Evolutionary conservation across 1,140 invertebrate genomes (phyloP), one percentile per base, ranked within the genome.

Genomic region (Rhagoletis zephyria): DNA sequence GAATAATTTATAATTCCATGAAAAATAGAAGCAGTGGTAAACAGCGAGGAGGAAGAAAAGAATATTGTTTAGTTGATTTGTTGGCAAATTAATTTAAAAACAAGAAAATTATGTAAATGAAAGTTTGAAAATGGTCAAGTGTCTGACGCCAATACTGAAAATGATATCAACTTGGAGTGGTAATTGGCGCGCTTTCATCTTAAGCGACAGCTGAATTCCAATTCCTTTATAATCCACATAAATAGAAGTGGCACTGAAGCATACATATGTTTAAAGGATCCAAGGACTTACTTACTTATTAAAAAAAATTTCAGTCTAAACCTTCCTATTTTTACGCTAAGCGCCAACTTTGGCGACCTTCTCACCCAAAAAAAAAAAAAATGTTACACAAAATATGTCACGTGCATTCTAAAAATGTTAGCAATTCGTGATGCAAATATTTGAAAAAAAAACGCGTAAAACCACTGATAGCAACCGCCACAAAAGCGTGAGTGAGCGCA

Each of bases 1-100:
- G 74, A 81, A 81, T 81, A 59, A 81, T 56, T 81, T 19, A 81
- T n/a, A 81, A 56, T 56, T 81, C 45, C 42, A 59, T 19, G 56
- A 56, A 6, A n/a, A 48, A 42, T 16, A 14, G n/a, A 51, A 9
- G 45, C 1, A n/a, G n/a, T 67, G 9, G 64, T 9, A 10, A 67
- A 30, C n/a, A 6, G 4, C 4, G 3, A 45, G 1, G n/a, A 30
- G n/a, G 48, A 16, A 81, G 40, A 14, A 4, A 4, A 14, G 4
- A 63, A 63, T 63, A 30, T 67, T 67, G 64, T 67, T 67, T 67
- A 10, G n/a, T 19, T 67, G 61, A 16, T 63, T 14, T 4, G 61
- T 14, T 63, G 5, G 7, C 61, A 16, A 63, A 9, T 63, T 63
- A 63, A 63, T 4, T 63, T 10, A 10, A 7, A 12, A 63, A 63